Conservation (phyloP, 2,888 invertebrate species). For the Morpho achilles region DNA sequence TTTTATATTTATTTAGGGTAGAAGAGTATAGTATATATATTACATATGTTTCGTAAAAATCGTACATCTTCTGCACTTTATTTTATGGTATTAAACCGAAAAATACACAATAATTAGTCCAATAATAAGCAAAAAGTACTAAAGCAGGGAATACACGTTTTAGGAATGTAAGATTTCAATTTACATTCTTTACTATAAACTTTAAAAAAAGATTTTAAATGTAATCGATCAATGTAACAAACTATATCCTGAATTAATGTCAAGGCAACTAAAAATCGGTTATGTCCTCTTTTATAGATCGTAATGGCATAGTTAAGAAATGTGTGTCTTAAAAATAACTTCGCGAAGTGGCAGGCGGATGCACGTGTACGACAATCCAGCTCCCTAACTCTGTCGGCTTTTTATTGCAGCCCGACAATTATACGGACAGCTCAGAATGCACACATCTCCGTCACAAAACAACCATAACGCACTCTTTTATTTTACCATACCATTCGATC, state of each 20-base stretch:
- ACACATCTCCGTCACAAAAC: conserved; percentile 39
- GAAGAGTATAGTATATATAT: too few species aligned
- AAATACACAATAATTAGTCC: too few species aligned
- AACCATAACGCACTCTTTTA: conserved; percentile 26
- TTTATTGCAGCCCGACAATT: conserved; percentile 54
- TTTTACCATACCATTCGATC: conserved; percentile 24
- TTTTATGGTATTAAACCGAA: too few species aligned
- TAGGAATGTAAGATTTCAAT: too few species aligned
- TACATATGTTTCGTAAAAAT: too few species aligned
- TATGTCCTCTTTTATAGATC: conserved; percentile 16
- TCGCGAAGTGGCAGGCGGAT: conserved; percentile 68
- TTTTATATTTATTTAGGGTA: too few species aligned
- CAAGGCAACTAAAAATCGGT: conserved; percentile 8
- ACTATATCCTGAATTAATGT: background rate
- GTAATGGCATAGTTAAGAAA: conserved; percentile 18
- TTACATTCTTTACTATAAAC: too few species aligned
- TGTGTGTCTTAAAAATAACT: conserved; percentile 58
- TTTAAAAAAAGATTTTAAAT: too few species aligned
- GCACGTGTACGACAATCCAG: conserved; percentile 69
- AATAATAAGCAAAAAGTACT: too few species aligned
- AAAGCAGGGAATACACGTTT: too few species aligned
- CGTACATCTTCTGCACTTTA: too few species aligned
- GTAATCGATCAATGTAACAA: too few species aligned
- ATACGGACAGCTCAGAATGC: conserved; percentile 28
- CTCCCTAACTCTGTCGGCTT: conserved; percentile 44